Percentiles rank a stretch among this genome's conserved stretches.
phyloP scores from a whole-genome alignment of 2,797 vertebrate species.

The Amblyraja radiata region DNA sequence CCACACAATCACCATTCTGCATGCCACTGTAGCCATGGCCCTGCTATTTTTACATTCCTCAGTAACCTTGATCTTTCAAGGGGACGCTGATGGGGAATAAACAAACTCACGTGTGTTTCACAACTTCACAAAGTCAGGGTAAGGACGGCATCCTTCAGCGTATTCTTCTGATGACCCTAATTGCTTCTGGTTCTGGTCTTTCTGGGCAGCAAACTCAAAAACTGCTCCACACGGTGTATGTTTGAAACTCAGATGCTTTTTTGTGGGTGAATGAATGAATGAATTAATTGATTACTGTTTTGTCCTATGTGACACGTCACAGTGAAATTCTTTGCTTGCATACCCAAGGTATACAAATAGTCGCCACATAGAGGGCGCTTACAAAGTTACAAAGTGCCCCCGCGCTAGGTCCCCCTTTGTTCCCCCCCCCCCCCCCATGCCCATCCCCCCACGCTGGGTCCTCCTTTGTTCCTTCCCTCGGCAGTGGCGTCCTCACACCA shows the following conservation, averaged over 20 bases:
- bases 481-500: too few species aligned
- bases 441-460: too few species aligned
- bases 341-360: too few species aligned
- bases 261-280: background rate
- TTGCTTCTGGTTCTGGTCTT: background rate
- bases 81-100: background rate
- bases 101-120: background rate
- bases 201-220: background rate
- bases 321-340: too few species aligned
- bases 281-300: too few species aligned
- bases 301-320: too few species aligned
- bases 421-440: too few species aligned
- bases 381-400: too few species aligned
- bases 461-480: too few species aligned
- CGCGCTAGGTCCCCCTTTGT: too few species aligned
- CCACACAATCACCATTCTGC: constrained; percentile 1
- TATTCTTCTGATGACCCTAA: background rate
- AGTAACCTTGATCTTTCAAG: constrained; percentile 24
- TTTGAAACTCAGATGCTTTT: background rate
- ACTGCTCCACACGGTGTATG: background rate
- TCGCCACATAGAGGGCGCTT: too few species aligned
- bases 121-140: background rate
- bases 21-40: background rate
- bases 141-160: background rate
- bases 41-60: constrained; percentile 26